Evolutionary conservation across 2,888 invertebrate species (phyloP).

Genomic region (Blera fallax): DNA sequence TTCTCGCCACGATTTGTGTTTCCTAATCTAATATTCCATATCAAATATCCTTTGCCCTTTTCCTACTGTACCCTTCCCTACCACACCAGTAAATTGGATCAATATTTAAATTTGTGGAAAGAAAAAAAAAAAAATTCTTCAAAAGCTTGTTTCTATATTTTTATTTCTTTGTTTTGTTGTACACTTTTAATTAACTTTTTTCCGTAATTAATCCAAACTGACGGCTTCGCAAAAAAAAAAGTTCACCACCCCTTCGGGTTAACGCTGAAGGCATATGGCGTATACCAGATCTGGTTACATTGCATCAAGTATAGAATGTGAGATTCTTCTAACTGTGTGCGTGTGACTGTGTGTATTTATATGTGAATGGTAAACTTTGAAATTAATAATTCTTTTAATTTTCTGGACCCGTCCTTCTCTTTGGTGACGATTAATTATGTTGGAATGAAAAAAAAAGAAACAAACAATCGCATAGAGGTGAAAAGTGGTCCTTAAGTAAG

Average conservation of each 20-base stretch:
- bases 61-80: not conserved
- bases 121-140: not conserved
- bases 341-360: not conserved
- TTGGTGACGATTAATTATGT: slow-evolving; percentile 32
- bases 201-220: slow-evolving; percentile 54
- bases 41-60: not conserved
- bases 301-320: not conserved
- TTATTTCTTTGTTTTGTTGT: slow-evolving; percentile 17
- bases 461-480: slow-evolving; percentile 10
- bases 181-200: slow-evolving; percentile 55
- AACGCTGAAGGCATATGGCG: slow-evolving; percentile 1
- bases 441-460: not conserved
- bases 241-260: not conserved
- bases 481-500: too few relatives aligned
- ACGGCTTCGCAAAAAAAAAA: slow-evolving; percentile 13
- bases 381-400: slow-evolving; percentile 54
- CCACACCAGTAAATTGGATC: slow-evolving; percentile 26
- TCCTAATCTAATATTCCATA: not conserved
- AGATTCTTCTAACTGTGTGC: not conserved
- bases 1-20: not conserved
- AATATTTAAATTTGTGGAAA: slow-evolving; percentile 35
- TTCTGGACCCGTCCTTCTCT: slow-evolving; percentile 14
- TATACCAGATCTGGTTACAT: slow-evolving; percentile 25
- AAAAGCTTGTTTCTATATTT: slow-evolving; percentile 14
- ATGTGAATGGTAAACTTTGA: slow-evolving; percentile 34